phyloP scores from a whole-genome alignment of 1,140 invertebrate species.

The Drosophila pseudoobscura region DNA sequence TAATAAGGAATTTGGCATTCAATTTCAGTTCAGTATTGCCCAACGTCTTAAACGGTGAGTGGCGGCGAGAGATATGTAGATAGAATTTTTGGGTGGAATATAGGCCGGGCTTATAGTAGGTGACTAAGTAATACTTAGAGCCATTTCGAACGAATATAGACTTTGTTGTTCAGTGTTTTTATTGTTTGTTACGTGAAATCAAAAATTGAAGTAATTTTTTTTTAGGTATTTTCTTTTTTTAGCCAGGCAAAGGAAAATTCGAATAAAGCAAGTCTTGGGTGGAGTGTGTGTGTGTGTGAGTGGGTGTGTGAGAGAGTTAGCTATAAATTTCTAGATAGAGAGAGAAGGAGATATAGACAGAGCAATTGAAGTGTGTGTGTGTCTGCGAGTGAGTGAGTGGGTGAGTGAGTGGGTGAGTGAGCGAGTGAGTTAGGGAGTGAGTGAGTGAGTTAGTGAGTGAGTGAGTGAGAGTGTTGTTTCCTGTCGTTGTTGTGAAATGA shows the following conservation, averaged over 20 bases:
- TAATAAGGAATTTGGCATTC: conserved; percentile 50
- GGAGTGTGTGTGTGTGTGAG: conserved; percentile 7
- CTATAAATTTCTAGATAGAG: conserved; percentile 34
- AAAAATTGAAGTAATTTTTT: conserved; percentile 85
- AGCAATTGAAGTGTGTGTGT: conserved; percentile 46
- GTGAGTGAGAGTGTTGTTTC: conserved; percentile 44
- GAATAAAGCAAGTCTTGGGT: conserved; percentile 58
- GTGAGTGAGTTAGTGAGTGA: conserved; percentile 36
- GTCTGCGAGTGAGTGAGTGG: conserved; percentile 8
- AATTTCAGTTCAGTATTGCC: conserved; percentile 54
- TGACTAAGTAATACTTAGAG: conserved; percentile 43
- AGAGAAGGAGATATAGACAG: conserved; percentile 51
- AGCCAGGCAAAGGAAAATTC: conserved; percentile 56
- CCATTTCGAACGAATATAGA: conserved; percentile 24
- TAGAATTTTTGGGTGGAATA: too few species aligned
- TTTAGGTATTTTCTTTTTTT: conserved; percentile 41
- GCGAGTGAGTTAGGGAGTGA: conserved; percentile 22
- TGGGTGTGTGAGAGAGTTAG: conserved; percentile 44
- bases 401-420: conserved; percentile 5
- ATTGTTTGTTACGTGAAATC: conserved; percentile 40
- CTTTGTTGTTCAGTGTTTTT: conserved; percentile 31
- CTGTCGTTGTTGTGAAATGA: conserved; percentile 73
- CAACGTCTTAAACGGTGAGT: conserved; percentile 41
- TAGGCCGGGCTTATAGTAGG: not conserved
- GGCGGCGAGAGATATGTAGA: not conserved